phyloP scores from a whole-genome alignment of 2,797 vertebrate genomes.

The Alectoris magna region DNA sequence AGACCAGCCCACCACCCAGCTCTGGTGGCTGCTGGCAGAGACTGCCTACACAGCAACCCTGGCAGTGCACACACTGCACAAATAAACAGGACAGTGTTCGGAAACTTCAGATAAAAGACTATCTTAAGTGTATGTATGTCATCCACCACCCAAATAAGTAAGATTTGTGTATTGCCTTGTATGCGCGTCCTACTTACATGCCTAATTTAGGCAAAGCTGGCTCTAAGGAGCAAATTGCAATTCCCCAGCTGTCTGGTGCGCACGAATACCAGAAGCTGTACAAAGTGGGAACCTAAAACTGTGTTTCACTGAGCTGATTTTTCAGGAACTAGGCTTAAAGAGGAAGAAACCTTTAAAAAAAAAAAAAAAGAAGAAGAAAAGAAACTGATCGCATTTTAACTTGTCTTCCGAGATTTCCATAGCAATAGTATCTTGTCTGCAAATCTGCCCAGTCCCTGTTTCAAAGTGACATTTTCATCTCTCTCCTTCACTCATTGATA shows the following conservation, averaged over 20 bases:
- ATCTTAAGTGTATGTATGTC: neutral
- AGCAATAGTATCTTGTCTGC: neutral
- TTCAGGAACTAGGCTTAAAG: neutral
- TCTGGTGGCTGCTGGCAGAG: neutral
- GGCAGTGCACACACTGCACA: neutral
- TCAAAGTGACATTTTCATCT: neutral
- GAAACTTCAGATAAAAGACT: neutral
- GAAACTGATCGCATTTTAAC: neutral
- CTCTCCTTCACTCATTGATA: neutral
- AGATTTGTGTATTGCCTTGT: neutral
- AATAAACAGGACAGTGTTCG: neutral
- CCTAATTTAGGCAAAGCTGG: neutral
- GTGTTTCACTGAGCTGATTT: neutral
- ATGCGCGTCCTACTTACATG: neutral
- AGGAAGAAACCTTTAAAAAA: neutral
- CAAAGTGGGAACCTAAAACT: neutral
- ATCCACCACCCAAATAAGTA: neutral
- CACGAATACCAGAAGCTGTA: neutral
- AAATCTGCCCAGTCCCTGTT: neutral
- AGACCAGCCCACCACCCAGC: accelerated
- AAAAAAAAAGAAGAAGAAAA: neutral
- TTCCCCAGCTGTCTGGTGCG: neutral
- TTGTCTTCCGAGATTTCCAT: neutral
- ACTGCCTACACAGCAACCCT: accelerated
- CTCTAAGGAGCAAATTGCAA: neutral